phyloP scores from a whole-genome alignment of 2,797 vertebrate genomes.

The Xiphorhynchus erythropygius region DNA sequence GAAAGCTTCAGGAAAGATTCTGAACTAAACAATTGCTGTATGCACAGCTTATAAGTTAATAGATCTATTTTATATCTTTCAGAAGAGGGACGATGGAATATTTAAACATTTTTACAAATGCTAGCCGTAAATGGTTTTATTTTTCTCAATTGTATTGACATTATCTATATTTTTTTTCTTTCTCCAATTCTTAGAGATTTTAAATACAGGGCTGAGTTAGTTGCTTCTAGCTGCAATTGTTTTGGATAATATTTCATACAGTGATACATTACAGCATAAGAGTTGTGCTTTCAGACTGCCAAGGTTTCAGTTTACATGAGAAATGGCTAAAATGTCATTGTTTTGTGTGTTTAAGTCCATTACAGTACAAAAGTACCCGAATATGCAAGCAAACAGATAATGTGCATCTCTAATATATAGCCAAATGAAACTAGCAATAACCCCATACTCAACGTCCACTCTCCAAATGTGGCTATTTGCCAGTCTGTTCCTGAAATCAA shows the following conservation, averaged over 20 bases:
- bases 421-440: not conserved
- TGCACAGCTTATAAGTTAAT: not conserved
- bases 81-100: not conserved
- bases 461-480: not conserved
- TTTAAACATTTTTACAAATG: not conserved
- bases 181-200: not conserved
- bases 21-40: not conserved
- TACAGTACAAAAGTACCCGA: not conserved
- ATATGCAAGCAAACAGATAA: not conserved
- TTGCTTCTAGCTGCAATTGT: not conserved
- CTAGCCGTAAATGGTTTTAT: not conserved
- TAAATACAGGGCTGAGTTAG: not conserved
- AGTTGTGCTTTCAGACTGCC: not conserved
- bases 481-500: not conserved
- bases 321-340: not conserved
- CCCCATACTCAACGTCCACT: not conserved
- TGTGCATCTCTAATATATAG: not conserved
- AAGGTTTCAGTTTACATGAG: not conserved
- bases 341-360: not conserved
- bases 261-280: not conserved
- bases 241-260: not conserved
- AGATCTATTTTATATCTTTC: not conserved
- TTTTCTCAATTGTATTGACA: not conserved
- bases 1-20: not conserved
- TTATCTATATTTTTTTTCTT: not conserved